Evolutionary conservation across 2,797 vertebrate genomes (phyloP), one percentile per base, ranked within the genome.

Genomic region (Adrianichthys oophorus): DNA sequence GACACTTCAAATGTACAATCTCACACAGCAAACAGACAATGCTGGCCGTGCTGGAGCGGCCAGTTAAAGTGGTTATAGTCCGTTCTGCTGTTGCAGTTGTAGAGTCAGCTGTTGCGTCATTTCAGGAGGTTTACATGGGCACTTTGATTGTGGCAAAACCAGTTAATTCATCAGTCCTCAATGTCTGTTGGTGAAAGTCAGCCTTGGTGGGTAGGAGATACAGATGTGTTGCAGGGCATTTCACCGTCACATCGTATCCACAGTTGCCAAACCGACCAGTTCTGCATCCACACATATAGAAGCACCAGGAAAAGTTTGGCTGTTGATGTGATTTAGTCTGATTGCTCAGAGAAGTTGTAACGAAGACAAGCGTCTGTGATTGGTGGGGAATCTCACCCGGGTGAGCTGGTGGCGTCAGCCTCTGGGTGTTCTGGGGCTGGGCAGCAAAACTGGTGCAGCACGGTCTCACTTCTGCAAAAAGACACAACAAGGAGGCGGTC

Each of bases 381-480:
- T 65, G 54, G 56, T 32, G 43, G 41, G 32, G 40, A 26, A 44
- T 56, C 90, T 87, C 83, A 93, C 91, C 91, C 71, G 29, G 91
- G 87, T 51, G 89, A 86, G 73, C 92, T 92, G 0, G 90, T 86
- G 78, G 89, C 87, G 60, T 96, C 91, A 1, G 91, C 86, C 71
- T 98, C 96, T 76, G 95, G 95, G 72, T 96, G 88, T 8, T 99
- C 97, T 1, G 95, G 96, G 16, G 95, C 97, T 2, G 97, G 97
- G 80, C 97, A 98, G 86, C 97, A 99, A 86, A 99, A 99, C 86
- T 98, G 97, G 87, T 99, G 97, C 85, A 99, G 93, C 83, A 98
- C 96, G 0, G 93, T 98, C 90, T 98, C 95, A 76, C 94, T 99
- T 90, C 97, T 99, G 91, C 23, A 55, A 66, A 72, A 67, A 54